phyloP scores from a whole-genome alignment of 2,797 vertebrate species.

The Pseudotriccus pelzelni region DNA sequence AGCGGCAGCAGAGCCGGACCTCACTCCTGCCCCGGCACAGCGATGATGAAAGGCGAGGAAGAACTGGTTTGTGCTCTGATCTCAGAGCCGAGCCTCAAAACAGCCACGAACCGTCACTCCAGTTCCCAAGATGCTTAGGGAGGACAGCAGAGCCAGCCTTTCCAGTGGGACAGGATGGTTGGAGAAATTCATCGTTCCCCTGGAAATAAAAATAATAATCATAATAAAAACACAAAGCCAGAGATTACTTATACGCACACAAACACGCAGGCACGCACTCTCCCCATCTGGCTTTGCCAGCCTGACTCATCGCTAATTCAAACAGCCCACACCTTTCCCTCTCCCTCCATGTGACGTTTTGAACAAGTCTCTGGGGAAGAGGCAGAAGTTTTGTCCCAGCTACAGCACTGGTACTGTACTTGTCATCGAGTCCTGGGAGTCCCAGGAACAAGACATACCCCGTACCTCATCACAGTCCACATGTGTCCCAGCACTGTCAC shows the following conservation, averaged over 20 bases:
- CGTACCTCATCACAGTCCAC: not conserved
- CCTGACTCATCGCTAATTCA: slow-evolving; percentile 70
- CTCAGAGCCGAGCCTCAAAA: slow-evolving; percentile 62
- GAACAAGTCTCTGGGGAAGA: not conserved
- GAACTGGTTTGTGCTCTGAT: slow-evolving; percentile 65
- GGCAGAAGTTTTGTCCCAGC: not conserved
- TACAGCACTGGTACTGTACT: not conserved
- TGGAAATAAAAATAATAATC: slow-evolving; percentile 73
- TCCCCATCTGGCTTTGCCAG: slow-evolving; percentile 63
- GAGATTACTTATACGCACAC: slow-evolving; percentile 61
- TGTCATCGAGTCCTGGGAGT: not conserved
- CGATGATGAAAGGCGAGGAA: slow-evolving; percentile 44
- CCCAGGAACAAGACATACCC: not conserved
- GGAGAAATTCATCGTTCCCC: slow-evolving; percentile 66
- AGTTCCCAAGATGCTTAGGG: slow-evolving; percentile 41
- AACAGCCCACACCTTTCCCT: slow-evolving; percentile 72
- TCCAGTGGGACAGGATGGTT: slow-evolving; percentile 68
- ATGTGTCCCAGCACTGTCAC: not conserved
- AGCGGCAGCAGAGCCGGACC: not conserved
- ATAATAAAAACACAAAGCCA: slow-evolving; percentile 71
- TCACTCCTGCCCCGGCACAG: not conserved
- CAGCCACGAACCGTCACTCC: not conserved
- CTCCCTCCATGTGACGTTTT: slow-evolving; percentile 19
- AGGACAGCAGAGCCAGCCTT: slow-evolving; percentile 68
- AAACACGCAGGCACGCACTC: slow-evolving; percentile 63